phyloP scores from a whole-genome alignment of 1,140 invertebrate species.

The Zaprionus davidi region DNA sequence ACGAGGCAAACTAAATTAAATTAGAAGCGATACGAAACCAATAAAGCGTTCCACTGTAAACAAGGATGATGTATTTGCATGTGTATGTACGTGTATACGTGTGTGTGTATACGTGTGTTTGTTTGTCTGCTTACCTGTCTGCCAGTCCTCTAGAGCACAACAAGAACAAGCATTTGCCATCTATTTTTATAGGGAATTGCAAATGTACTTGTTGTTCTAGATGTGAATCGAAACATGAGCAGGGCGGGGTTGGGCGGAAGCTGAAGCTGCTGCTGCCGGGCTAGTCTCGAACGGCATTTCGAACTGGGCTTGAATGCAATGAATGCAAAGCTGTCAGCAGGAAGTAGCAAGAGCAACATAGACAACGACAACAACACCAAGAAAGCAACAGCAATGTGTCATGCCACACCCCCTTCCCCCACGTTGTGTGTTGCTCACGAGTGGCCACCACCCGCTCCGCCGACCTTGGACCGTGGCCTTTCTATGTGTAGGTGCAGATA shows the following conservation, averaged over 20 bases:
- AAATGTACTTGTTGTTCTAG: constrained; percentile 29
- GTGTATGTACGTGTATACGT: not conserved
- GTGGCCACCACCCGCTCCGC: not conserved
- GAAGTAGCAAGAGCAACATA: not conserved
- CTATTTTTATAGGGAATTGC: constrained; percentile 62
- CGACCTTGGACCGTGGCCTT: constrained; percentile 32
- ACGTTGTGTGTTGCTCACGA: not conserved
- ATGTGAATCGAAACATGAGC: constrained; percentile 32
- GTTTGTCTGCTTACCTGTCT: constrained; percentile 6
- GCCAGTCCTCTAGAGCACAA: not conserved
- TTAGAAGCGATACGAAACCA: constrained; percentile 17
- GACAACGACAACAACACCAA: not conserved
- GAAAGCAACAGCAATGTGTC: not conserved
- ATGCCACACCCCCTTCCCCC: not conserved
- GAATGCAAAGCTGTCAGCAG: constrained; percentile 9
- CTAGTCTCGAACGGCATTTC: not conserved
- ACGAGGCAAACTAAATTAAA: constrained; percentile 38
- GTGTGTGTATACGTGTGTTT: not conserved
- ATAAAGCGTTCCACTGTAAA: constrained; percentile 30
- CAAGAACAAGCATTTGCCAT: constrained; percentile 14
- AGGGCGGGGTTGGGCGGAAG: not conserved
- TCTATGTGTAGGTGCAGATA: not conserved
- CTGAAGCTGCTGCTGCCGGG: constrained; percentile 1
- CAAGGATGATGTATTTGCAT: constrained; percentile 22
- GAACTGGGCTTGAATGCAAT: constrained; percentile 20